These are phyloP conservation scores for Oenanthe melanoleuca DNA, from an alignment of 2,113 vertebrate genomes.

Conservation along the genomic window DNA sequence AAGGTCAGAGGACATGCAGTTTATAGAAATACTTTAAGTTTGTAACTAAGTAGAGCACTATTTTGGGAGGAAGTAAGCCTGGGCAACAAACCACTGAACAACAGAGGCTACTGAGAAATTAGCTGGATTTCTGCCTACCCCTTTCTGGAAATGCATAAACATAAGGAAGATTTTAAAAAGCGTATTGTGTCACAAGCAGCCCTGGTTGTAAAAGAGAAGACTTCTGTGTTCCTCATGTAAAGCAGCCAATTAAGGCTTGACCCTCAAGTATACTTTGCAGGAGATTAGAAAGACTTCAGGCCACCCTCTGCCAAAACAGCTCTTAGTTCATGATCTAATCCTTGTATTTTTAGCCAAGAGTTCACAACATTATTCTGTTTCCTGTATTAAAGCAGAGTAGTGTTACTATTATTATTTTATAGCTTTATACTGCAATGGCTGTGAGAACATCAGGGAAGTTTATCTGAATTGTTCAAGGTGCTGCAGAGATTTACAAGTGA, in stretches of 20 bases:
- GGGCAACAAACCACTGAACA: neutral
- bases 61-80: neutral
- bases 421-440: neutral
- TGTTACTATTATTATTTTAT: neutral
- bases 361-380: neutral
- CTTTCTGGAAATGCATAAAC: neutral
- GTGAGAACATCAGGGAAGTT: neutral
- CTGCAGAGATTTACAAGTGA: neutral
- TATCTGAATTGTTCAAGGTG: neutral
- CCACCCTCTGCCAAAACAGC: neutral
- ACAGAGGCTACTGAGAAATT: neutral
- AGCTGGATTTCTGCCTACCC: neutral
- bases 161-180: neutral
- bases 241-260: neutral
- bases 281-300: neutral
- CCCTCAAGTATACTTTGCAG: neutral
- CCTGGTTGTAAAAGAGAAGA: neutral
- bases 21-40: neutral
- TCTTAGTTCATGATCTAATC: neutral
- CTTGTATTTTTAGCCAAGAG: neutral
- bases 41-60: neutral
- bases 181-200: neutral
- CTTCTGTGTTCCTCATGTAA: neutral
- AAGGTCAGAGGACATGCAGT: neutral
- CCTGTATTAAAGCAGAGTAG: neutral